Conservation (phyloP, 2,888 invertebrate genomes). For the Venusia cambrica region DNA sequence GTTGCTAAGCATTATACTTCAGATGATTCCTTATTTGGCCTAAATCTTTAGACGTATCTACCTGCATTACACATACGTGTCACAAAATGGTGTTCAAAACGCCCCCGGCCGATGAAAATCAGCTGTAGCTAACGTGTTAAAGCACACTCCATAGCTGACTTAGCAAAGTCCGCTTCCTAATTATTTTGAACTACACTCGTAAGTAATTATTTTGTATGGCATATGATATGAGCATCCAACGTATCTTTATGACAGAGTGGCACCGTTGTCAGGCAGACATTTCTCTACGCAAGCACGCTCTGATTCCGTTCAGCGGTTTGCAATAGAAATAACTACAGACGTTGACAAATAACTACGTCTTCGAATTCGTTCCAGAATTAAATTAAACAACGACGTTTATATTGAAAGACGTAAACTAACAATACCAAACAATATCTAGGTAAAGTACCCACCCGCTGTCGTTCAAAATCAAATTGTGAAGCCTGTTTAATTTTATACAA, state of each 20-base stretch:
- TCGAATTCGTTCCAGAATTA: conserved; percentile 38
- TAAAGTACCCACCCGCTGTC: conserved; percentile 41
- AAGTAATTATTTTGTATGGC: conserved; percentile 7
- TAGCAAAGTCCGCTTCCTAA: conserved; percentile 3
- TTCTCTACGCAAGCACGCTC: conserved; percentile 33
- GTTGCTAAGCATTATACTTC: too few relatives aligned
- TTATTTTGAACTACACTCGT: conserved; percentile 3
- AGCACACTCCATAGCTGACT: too few relatives aligned
- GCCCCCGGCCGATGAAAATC: too few relatives aligned
- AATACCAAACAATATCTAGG: conserved; percentile 40
- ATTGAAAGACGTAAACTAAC: conserved; percentile 17
- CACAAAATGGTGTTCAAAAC: too few relatives aligned
- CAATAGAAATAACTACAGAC: conserved; percentile 49
- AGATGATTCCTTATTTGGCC: too few relatives aligned
- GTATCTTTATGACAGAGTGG: conserved; percentile 7
- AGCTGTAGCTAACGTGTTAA: too few relatives aligned
- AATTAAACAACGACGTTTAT: too few relatives aligned
- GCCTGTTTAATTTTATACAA: conserved; percentile 58
- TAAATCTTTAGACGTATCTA: too few relatives aligned
- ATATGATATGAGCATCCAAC: conserved; percentile 12
- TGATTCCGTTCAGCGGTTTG: conserved; percentile 40
- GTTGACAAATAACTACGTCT: conserved; percentile 50
- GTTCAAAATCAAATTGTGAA: conserved; percentile 51
- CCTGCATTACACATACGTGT: too few relatives aligned
- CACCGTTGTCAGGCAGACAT: conserved; percentile 15